phyloP scores from a whole-genome alignment of 1,140 invertebrate species.

The Anoplophora glabripennis region DNA sequence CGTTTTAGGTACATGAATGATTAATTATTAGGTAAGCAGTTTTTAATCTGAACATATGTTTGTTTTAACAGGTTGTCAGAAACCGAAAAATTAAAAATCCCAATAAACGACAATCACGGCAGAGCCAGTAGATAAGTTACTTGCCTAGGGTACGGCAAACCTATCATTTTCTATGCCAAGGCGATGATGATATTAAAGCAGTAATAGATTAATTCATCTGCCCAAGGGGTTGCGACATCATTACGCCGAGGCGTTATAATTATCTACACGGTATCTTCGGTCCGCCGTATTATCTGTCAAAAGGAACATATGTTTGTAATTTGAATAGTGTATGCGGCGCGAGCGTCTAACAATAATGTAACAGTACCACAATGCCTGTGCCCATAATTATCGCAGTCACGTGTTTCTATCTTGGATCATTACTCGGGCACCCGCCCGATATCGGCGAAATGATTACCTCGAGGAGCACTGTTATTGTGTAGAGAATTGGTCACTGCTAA shows the following conservation, averaged over 20 bases:
- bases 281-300: constrained; percentile 33
- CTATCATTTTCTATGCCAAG: too few species aligned
- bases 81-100: too few species aligned
- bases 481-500: constrained; percentile 2
- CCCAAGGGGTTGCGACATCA: background rate
- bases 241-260: constrained; percentile 14
- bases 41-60: too few species aligned
- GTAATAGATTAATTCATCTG: too few species aligned
- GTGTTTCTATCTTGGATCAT: constrained; percentile 35
- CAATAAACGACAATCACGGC: too few species aligned
- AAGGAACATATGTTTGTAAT: constrained; percentile 42
- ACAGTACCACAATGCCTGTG: constrained; percentile 35
- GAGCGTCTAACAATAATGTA: constrained; percentile 32
- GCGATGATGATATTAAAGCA: too few species aligned
- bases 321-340: constrained; percentile 28
- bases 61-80: too few species aligned
- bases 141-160: too few species aligned
- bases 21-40: too few species aligned
- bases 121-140: too few species aligned
- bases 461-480: constrained; percentile 21
- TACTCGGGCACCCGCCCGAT: constrained; percentile 12
- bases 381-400: constrained; percentile 43
- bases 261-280: constrained; percentile 27
- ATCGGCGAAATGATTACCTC: background rate
- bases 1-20: too few species aligned